A percentile compares a stretch with the other conserved stretches of the same genome.
Conservation (phyloP, 2,113 vertebrate species). For the Saimiri boliviensis region DNA sequence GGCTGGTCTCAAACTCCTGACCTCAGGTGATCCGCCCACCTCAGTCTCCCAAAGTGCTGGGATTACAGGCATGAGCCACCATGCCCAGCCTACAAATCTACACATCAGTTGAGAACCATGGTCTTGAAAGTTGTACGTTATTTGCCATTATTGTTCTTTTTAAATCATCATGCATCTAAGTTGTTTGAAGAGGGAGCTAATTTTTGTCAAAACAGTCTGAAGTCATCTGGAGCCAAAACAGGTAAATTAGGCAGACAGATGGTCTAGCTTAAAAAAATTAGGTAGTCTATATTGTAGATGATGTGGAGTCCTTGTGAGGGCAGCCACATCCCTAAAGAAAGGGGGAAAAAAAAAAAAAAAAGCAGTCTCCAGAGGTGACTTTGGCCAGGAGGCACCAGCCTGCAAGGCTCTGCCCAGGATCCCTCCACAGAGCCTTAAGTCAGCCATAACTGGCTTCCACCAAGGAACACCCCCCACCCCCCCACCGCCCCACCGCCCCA, state of each 20-base stretch:
- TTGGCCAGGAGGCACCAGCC: conserved; percentile 1
- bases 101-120: not conserved
- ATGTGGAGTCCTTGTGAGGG: not conserved
- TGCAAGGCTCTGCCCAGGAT: not conserved
- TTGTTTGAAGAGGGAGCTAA: conserved; percentile 27
- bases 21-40: not conserved
- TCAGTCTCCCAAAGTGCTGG: not conserved
- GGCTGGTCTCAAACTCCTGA: not conserved
- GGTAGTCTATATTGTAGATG: not conserved
- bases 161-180: conserved; percentile 33
- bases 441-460: not conserved
- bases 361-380: not conserved
- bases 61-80: too few relatives aligned
- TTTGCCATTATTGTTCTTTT: conserved; percentile 36
- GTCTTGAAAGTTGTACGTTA: not conserved
- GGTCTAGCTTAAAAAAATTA: conserved; percentile 12
- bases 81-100: not conserved
- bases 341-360: conserved; percentile 11
- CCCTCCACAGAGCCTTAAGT: not conserved
- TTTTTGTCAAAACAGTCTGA: conserved; percentile 36
- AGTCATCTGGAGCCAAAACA: not conserved
- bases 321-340: not conserved
- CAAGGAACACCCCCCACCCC: not conserved
- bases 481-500: not conserved
- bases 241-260: not conserved